Evolutionary conservation across 2,113 vertebrate genomes (phyloP), one percentile per base, ranked within the genome.

Genomic region (Eupsittula cactorum): DNA sequence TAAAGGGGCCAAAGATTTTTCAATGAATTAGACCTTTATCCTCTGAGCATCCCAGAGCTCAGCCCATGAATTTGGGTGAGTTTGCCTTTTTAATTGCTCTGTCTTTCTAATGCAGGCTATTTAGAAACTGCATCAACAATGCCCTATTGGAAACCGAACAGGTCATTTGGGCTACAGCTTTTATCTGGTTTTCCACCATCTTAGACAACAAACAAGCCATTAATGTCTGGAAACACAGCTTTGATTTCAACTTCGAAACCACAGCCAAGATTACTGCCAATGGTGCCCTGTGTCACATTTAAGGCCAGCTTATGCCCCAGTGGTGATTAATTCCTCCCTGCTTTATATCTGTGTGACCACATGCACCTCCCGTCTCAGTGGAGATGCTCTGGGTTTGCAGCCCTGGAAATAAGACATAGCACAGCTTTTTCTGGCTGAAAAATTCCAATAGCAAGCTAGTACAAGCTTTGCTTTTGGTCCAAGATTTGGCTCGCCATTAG

Each of bases 1-100:
- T 96, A 97, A 97, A 97, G 95, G 83, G 84, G 87, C 95, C 96
- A 97, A 97, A 96, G 97, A 97, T 3, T 71, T 69, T 77, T 4
- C 67, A 41, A 93, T 98, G 98, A 98, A 98, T 98, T 80, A 92
- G 93, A 93, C 41, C 98, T 98, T 98, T 98, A 97, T 98, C 97
- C 92, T 76, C 53, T 37, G 91, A 82, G 84, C 91, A 91, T 60
- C 79, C 65, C 93, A 64, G 88, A 92, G 82, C 97, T 79, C 13
- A 88, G 94, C 74, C 80, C 82, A 13, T 81, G 95, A 80, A 41
- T 94, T 81, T 76, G 95, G 82, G 91, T 93, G 83, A 91, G 82
- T 95, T 90, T 86, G 77, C 76, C 89, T 93, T 73, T 76, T 78
- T 71, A 93, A 93, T 95, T 83, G 68, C 90, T 94, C 68, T 77